phyloP scores from a whole-genome alignment of 2,888 invertebrate species.

The Pycnomerus fuliginosus region DNA sequence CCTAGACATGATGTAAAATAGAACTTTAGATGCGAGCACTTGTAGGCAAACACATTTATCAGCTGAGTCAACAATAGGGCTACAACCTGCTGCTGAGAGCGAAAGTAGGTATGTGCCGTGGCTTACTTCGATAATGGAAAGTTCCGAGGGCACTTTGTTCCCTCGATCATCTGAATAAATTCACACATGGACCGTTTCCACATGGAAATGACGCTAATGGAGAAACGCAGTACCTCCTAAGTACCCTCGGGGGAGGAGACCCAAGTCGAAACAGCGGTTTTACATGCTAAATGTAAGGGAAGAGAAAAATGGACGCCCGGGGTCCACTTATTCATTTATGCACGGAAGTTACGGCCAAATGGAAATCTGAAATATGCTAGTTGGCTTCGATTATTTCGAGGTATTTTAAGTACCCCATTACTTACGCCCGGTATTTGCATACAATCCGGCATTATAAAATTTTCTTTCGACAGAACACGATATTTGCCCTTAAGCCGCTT shows the following conservation, averaged over 20 bases:
- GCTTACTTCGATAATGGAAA: too few relatives aligned
- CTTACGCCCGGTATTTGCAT: constrained; percentile 10
- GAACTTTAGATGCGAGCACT: too few relatives aligned
- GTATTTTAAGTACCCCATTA: constrained; percentile 11
- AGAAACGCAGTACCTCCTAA: constrained; percentile 29
- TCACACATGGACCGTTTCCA: too few relatives aligned
- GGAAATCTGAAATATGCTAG: too few relatives aligned
- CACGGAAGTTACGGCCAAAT: background rate
- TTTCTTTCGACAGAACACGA: constrained; percentile 11
- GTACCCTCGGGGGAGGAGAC: constrained; percentile 31
- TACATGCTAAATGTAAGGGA: constrained; percentile 31
- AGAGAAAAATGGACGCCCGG: constrained; percentile 29
- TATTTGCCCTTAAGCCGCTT: constrained; percentile 25
- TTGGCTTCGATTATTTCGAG: too few relatives aligned
- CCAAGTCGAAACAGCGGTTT: constrained; percentile 30
- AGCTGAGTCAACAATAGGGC: constrained; percentile 18
- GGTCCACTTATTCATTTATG: constrained; percentile 29
- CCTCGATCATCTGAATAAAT: too few relatives aligned
- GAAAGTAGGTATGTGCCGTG: too few relatives aligned
- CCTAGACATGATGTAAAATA: too few relatives aligned
- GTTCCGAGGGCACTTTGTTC: too few relatives aligned
- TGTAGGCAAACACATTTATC: constrained; percentile 22
- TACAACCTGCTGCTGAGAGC: constrained; percentile 1
- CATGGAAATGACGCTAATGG: constrained; percentile 37
- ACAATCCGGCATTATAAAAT: constrained; percentile 12